phyloP scores from a whole-genome alignment of 2,888 invertebrate genomes.

The Amaurobius ferox region DNA sequence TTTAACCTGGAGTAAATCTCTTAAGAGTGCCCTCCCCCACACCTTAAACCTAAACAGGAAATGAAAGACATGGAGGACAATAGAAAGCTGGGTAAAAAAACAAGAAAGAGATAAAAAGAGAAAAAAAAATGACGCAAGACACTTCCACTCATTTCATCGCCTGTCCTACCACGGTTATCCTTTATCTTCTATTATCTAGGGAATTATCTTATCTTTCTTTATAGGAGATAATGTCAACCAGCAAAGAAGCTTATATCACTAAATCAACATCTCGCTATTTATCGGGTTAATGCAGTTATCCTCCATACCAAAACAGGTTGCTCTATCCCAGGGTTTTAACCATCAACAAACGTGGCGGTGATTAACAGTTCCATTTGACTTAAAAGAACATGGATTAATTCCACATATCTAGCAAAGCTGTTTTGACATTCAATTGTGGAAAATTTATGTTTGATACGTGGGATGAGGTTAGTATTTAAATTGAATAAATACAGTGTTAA shows the following conservation, averaged over 20 bases:
- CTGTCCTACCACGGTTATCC: neutral
- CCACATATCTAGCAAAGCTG: neutral
- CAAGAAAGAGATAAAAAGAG: no score
- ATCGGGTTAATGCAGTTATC: constrained; percentile 22
- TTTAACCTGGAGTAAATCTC: no score
- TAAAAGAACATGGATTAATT: neutral
- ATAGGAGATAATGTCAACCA: constrained; percentile 26
- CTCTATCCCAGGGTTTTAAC: neutral
- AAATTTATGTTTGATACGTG: no score
- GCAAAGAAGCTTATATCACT: constrained; percentile 34
- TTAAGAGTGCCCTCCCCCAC: no score
- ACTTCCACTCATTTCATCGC: neutral
- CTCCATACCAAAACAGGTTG: constrained; percentile 2
- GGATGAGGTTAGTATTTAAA: no score
- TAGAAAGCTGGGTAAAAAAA: no score
- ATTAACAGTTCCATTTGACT: neutral
- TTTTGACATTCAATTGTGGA: no score
- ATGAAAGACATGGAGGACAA: no score
- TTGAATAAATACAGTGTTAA: no score
- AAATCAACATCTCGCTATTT: constrained; percentile 45
- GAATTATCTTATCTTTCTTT: constrained; percentile 44
- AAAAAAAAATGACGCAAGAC: no score
- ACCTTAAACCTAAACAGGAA: no score
- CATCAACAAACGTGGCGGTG: neutral
- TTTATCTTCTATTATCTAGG: constrained; percentile 20